Evolutionary conservation across 2,797 vertebrate species (phyloP).

Genomic region (Presbytis comata): DNA sequence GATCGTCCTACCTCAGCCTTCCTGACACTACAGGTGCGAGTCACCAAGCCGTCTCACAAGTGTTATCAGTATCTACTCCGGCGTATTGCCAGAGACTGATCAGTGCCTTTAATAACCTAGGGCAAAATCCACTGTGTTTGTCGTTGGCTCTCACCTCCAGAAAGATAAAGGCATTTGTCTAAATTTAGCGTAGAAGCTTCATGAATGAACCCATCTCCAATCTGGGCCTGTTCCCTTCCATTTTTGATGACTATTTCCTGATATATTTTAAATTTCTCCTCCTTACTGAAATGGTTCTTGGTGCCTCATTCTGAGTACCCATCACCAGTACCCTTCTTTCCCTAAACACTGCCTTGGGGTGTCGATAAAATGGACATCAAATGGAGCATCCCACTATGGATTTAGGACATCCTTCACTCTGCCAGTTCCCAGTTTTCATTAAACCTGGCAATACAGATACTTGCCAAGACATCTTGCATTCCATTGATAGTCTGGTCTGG

Average conservation of each 20-base stretch:
- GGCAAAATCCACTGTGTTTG: not conserved
- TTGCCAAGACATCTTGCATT: not conserved
- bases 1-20: not conserved
- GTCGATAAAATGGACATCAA: not conserved
- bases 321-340: not conserved
- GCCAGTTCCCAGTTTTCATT: not conserved
- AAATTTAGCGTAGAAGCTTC: not conserved
- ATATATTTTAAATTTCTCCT: not conserved
- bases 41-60: not conserved
- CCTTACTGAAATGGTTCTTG: not conserved
- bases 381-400: not conserved
- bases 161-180: not conserved
- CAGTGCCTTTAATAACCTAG: not conserved
- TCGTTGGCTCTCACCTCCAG: not conserved
- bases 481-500: not conserved
- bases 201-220: not conserved
- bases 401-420: not conserved
- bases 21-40: not conserved
- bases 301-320: not conserved
- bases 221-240: not conserved
- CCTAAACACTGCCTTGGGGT: not conserved
- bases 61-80: not conserved
- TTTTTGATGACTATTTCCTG: not conserved
- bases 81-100: not conserved
- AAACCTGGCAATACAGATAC: not conserved